A percentile compares a stretch with the other conserved stretches of the same genome.
phyloP scores from a whole-genome alignment of 2,797 vertebrate genomes.

The Microctenopoma lineatum region DNA sequence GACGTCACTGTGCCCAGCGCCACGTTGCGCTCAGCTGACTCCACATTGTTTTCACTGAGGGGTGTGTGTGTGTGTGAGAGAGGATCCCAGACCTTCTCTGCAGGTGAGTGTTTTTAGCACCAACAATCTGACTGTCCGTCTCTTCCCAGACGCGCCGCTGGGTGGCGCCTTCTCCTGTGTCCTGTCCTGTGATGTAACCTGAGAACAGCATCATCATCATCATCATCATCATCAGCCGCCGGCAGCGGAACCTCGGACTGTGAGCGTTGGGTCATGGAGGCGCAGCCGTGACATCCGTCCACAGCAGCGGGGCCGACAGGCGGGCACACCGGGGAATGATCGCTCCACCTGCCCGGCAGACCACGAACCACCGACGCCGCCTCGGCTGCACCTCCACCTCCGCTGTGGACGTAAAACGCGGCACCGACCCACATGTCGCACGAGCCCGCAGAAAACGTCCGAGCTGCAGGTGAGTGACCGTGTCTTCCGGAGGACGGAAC shows the following conservation, averaged over 20 bases:
- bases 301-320: constrained; percentile 18
- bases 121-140: no score
- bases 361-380: neutral
- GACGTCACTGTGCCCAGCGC: no score
- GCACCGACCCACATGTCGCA: neutral
- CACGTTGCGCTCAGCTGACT: no score
- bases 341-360: neutral
- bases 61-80: no score
- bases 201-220: neutral
- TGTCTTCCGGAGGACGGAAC: no score
- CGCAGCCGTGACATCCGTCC: constrained; percentile 29
- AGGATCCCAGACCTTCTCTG: no score
- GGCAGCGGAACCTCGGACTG: constrained; percentile 13
- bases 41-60: no score
- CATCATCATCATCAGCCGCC: neutral
- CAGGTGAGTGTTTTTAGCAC: no score
- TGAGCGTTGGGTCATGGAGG: constrained; percentile 9
- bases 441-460: neutral
- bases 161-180: no score
- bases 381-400: no score
- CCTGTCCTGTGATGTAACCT: constrained; percentile 40
- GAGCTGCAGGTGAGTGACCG: constrained; percentile 38
- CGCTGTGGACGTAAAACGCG: neutral
- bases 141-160: no score
- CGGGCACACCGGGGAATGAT: constrained; percentile 6